Conservation (phyloP, 2,888 invertebrate species). For the Luperina nickerlii region DNA sequence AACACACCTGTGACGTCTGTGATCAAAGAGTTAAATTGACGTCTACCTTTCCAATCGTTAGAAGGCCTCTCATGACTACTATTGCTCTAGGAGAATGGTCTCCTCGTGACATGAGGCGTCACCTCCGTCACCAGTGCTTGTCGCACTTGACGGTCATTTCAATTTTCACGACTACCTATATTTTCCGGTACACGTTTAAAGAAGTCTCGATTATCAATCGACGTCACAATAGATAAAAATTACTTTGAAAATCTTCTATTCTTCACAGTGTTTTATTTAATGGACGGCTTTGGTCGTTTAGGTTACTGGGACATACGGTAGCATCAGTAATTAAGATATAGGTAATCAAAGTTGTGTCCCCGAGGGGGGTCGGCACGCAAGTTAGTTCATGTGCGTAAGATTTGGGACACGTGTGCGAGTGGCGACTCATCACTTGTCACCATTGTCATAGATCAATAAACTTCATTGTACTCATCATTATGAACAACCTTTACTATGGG, state of each 20-base stretch:
- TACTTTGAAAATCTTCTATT: background rate
- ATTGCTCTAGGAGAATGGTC: background rate
- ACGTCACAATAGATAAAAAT: background rate
- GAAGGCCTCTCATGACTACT: conserved; percentile 2
- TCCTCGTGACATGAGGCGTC: background rate
- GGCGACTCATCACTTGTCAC: background rate
- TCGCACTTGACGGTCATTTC: background rate
- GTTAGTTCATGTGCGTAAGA: conserved; percentile 30
- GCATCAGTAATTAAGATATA: conserved; percentile 36
- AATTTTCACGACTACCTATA: background rate
- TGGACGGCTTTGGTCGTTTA: background rate
- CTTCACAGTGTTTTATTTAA: background rate
- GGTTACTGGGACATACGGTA: conserved; percentile 4
- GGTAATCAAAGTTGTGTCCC: conserved; percentile 53
- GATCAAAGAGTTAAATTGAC: conserved; percentile 33
- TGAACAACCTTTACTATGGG: too few relatives aligned
- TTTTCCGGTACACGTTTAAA: conserved; percentile 6
- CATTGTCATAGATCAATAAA: background rate
- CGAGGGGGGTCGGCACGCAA: conserved; percentile 9
- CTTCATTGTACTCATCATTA: too few relatives aligned
- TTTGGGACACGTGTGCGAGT: conserved; percentile 24
- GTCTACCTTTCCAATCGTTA: background rate
- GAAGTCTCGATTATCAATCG: background rate
- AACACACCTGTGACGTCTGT: conserved; percentile 53
- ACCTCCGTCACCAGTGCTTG: background rate